These are phyloP conservation scores for Chionodraco myersi DNA, from an alignment of 2,113 vertebrate genomes.

Conservation along the genomic window DNA sequence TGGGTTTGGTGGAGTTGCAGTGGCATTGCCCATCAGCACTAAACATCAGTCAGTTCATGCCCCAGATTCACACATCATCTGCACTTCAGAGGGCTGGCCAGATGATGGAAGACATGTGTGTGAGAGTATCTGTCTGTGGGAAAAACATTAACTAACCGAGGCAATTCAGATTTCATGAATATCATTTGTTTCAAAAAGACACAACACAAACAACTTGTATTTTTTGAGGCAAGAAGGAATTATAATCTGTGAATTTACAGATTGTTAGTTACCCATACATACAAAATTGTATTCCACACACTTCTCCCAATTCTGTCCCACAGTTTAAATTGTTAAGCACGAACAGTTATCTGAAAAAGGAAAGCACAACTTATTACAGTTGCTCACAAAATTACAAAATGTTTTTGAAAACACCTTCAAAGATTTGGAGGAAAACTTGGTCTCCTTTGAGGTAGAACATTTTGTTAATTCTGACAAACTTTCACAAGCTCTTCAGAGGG, in stretches of 20 bases:
- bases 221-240: background rate
- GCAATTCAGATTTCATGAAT: constrained; percentile 56
- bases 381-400: background rate
- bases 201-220: constrained; percentile 17
- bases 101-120: constrained; percentile 23
- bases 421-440: background rate
- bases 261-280: too few relatives aligned
- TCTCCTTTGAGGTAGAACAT: background rate
- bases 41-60: constrained; percentile 70
- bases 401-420: background rate
- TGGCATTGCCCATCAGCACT: constrained; percentile 61
- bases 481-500: constrained; percentile 17
- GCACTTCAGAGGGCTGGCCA: constrained; percentile 67
- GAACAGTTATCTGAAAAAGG: background rate
- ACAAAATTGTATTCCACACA: background rate
- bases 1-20: constrained; percentile 24
- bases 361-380: background rate
- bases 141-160: constrained; percentile 52
- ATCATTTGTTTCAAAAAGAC: constrained; percentile 26
- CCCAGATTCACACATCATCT: constrained; percentile 76
- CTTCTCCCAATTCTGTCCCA: background rate
- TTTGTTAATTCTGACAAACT: constrained; percentile 5
- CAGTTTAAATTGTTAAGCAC: background rate
- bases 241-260: background rate
- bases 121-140: constrained; percentile 21